Percentiles rank a stretch among this genome's conserved stretches.
These are phyloP conservation scores for Eledone cirrhosa DNA, from an alignment of 2,888 invertebrate genomes.

Conservation along the genomic window DNA sequence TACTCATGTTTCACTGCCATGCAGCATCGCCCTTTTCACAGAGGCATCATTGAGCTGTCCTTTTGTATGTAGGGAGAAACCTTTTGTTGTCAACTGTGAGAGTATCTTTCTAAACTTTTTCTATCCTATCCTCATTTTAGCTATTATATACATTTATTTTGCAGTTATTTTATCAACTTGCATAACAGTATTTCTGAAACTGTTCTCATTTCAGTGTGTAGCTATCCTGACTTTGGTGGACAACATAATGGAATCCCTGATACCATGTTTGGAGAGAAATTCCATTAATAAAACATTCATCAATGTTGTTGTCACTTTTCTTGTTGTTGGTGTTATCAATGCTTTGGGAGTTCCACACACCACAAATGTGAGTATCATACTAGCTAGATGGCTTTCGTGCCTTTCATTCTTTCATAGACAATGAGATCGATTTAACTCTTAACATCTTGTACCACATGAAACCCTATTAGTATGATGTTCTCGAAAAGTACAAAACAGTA, in stretches of 20 bases:
- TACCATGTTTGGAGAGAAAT: conserved; percentile 46
- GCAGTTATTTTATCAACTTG: too few relatives aligned
- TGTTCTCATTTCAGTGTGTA: conserved; percentile 44
- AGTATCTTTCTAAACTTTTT: neutral
- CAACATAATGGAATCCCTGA: conserved; percentile 52
- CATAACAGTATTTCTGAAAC: neutral
- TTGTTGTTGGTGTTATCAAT: conserved; percentile 47
- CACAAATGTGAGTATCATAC: conserved; percentile 43
- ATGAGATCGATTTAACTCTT: neutral
- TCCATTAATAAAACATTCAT: conserved; percentile 48
- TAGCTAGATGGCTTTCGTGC: too few relatives aligned
- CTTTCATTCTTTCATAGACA: neutral
- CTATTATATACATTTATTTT: too few relatives aligned
- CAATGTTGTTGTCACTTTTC: conserved; percentile 52
- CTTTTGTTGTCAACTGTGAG: too few relatives aligned
- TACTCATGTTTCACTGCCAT: too few relatives aligned
- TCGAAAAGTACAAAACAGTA: too few relatives aligned
- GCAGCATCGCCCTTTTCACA: too few relatives aligned
- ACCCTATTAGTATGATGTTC: too few relatives aligned
- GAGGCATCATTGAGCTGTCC: too few relatives aligned
- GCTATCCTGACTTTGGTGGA: conserved; percentile 55
- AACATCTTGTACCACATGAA: too few relatives aligned
- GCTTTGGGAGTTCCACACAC: conserved; percentile 53
- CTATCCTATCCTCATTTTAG: neutral
- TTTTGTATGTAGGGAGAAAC: too few relatives aligned